Percentiles rank a stretch among this genome's conserved stretches.
These are phyloP conservation scores for Crotophaga sulcirostris DNA, from an alignment of 2,113 vertebrate genomes.

Conservation along the genomic window DNA sequence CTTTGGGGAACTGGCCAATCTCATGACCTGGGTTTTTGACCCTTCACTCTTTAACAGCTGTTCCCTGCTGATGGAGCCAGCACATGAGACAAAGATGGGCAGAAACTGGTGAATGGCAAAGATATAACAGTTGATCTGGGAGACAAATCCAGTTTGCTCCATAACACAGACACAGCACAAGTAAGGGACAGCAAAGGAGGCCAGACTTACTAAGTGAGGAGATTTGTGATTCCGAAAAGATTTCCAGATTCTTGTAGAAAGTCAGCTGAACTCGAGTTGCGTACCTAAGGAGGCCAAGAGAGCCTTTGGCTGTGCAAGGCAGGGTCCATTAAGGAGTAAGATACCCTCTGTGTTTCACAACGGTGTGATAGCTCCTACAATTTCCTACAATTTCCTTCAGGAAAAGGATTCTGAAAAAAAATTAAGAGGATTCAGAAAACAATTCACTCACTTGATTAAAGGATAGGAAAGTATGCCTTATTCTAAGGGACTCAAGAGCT, in stretches of 20 bases:
- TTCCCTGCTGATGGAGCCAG: background rate
- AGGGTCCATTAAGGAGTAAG: background rate
- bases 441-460: background rate
- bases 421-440: background rate
- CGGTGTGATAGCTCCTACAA: background rate
- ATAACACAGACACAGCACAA: background rate
- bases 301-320: background rate
- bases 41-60: background rate
- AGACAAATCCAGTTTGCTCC: rapidly evolving
- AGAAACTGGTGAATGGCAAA: background rate
- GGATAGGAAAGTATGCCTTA: background rate
- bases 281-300: background rate
- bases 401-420: background rate
- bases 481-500: background rate
- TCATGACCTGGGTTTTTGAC: background rate
- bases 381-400: too few relatives aligned
- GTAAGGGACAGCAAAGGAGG: background rate
- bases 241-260: background rate
- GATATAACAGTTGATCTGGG: background rate
- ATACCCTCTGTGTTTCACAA: background rate
- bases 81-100: background rate
- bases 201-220: background rate
- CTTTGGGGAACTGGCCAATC: background rate
- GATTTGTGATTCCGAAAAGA: background rate
- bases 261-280: background rate